Conservation (phyloP, 2,797 vertebrate species). For the Lindbergichthys nudifrons region DNA sequence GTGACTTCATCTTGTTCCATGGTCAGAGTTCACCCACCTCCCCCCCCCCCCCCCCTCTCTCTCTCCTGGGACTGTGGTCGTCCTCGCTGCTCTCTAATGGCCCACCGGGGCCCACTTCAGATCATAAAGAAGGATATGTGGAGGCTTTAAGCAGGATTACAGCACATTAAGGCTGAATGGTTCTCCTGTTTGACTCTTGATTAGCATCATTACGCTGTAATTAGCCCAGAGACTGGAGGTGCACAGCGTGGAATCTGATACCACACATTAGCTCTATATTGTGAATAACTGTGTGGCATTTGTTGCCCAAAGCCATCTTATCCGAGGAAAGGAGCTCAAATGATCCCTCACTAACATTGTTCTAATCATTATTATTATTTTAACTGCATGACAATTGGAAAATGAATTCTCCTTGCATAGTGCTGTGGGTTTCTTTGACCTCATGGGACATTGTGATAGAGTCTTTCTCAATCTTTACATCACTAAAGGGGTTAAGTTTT, state of each 20-base stretch:
- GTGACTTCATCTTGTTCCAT: slow-evolving; percentile 9
- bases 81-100: slow-evolving; percentile 71
- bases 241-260: slow-evolving; percentile 56
- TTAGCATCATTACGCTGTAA: slow-evolving; percentile 74
- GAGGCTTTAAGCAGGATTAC: slow-evolving; percentile 68
- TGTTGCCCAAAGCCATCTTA: slow-evolving; percentile 33
- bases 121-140: slow-evolving; percentile 74
- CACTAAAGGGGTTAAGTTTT: background rate
- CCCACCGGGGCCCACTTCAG: slow-evolving; percentile 75
- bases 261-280: slow-evolving; percentile 27
- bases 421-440: background rate
- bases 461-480: background rate
- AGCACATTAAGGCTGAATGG: slow-evolving; percentile 60
- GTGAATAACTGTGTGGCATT: background rate
- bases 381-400: background rate
- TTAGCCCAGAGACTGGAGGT: slow-evolving; percentile 57
- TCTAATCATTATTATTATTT: slow-evolving; percentile 32
- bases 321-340: slow-evolving; percentile 22
- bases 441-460: background rate
- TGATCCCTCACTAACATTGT: slow-evolving; percentile 15
- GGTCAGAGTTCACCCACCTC: background rate
- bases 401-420: background rate
- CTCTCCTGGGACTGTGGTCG: slow-evolving; percentile 48
- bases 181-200: slow-evolving; percentile 69
- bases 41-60: background rate